phyloP scores from a whole-genome alignment of 1,140 invertebrate species.

The Tetragonula clypearis region DNA sequence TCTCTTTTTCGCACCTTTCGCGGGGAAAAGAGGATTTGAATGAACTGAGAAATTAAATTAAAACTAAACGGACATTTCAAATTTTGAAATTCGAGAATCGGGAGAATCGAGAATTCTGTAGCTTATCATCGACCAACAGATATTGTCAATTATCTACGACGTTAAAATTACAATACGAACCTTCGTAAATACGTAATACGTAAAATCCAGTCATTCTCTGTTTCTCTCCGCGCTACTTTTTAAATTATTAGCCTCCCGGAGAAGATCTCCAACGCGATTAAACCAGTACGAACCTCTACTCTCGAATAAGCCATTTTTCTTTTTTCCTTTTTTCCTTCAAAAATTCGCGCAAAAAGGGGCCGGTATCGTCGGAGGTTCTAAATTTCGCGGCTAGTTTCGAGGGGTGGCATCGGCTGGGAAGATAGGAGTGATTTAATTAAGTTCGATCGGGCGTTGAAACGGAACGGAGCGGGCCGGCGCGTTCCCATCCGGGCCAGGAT shows the following conservation, averaged over 20 bases:
- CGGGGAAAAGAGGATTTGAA: too few relatives aligned
- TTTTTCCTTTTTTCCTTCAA: too few relatives aligned
- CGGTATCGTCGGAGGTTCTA: not conserved
- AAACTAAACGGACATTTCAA: too few relatives aligned
- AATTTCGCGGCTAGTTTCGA: not conserved
- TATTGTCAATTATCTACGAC: too few relatives aligned
- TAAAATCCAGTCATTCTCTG: not conserved
- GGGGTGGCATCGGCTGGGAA: too few relatives aligned
- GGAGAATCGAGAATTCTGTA: too few relatives aligned
- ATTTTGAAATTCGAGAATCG: too few relatives aligned
- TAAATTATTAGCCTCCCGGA: not conserved
- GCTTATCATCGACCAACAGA: too few relatives aligned
- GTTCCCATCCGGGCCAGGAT: not conserved
- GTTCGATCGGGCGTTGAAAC: not conserved
- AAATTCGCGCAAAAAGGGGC: not conserved
- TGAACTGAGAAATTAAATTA: too few relatives aligned
- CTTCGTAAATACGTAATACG: not conserved
- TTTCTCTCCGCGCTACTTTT: not conserved
- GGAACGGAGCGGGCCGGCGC: not conserved
- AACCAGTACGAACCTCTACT: not conserved
- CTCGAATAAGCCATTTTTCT: not conserved
- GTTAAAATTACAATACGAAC: not conserved
- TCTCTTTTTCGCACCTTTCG: too few relatives aligned
- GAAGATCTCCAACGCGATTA: not conserved
- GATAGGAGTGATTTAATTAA: constrained; percentile 33